phyloP scores from a whole-genome alignment of 2,113 vertebrate genomes.

The Alligator sinensis region DNA sequence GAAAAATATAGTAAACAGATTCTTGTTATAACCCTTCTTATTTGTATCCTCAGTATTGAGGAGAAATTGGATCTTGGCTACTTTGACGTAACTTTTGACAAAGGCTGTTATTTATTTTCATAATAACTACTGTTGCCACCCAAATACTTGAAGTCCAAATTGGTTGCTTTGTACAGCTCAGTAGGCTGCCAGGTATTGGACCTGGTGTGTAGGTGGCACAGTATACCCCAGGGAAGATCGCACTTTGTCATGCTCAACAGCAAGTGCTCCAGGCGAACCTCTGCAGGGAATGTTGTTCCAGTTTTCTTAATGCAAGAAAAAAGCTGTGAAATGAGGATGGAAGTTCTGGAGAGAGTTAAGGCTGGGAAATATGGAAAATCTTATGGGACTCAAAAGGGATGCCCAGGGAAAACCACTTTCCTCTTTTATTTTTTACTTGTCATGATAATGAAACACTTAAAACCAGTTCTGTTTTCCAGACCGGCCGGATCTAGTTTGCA shows the following conservation, averaged over 20 bases:
- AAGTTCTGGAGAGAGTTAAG: neutral
- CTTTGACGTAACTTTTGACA: neutral
- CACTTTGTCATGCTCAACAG: neutral
- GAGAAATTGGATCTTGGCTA: neutral
- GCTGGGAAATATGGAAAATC: neutral
- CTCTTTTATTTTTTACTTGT: neutral
- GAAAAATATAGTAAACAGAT: neutral
- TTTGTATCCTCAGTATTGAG: neutral
- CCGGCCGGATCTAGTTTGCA: neutral
- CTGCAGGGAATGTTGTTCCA: neutral
- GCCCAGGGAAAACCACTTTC: neutral
- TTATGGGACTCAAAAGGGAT: neutral
- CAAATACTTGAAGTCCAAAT: neutral
- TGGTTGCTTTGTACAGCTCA: neutral
- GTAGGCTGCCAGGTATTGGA: neutral
- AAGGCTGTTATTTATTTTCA: neutral
- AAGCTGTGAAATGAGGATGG: neutral
- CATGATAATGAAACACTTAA: neutral
- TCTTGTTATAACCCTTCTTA: neutral
- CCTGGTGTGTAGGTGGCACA: neutral
- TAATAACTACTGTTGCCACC: neutral
- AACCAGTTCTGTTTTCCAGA: neutral
- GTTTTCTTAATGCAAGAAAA: neutral
- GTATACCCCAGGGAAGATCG: neutral
- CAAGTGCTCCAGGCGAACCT: neutral